A percentile compares a stretch with the other conserved stretches of the same genome.
Conservation (phyloP, 2,113 vertebrate species). For the Ginglymostoma cirratum region DNA sequence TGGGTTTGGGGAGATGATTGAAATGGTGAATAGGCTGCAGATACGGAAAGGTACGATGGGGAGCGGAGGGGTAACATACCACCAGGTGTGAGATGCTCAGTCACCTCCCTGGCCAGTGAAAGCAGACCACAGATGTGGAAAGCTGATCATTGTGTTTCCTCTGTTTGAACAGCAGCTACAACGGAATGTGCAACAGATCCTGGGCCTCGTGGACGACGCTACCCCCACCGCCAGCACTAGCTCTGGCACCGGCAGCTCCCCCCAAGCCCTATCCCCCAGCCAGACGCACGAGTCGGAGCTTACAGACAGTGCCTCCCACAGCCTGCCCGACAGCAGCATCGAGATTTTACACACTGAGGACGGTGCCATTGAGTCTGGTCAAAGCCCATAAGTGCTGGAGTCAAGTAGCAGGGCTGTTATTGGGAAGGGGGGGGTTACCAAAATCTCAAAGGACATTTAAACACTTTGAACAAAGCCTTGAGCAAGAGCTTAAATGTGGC, state of each 20-base stretch:
- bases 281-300: slow-evolving; percentile 41
- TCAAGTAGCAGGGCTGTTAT: neutral
- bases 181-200: slow-evolving; percentile 53
- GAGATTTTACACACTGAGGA: slow-evolving; percentile 43
- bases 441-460: neutral
- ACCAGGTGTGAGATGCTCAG: neutral
- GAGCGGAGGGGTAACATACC: no score
- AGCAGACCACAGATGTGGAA: neutral
- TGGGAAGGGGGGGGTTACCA: neutral
- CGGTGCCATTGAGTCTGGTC: neutral
- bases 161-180: slow-evolving; percentile 51
- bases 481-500: neutral
- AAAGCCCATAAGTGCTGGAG: neutral
- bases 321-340: slow-evolving; percentile 39
- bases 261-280: slow-evolving; percentile 40
- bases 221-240: slow-evolving; percentile 40
- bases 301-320: slow-evolving; percentile 32
- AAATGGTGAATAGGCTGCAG: neutral
- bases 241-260: slow-evolving; percentile 44
- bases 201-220: slow-evolving; percentile 45
- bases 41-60: neutral
- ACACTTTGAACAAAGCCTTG: slow-evolving; percentile 22
- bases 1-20: neutral
- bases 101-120: neutral
- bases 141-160: neutral